Conservation (phyloP, 2,113 vertebrate genomes). For the Cariama cristata region DNA sequence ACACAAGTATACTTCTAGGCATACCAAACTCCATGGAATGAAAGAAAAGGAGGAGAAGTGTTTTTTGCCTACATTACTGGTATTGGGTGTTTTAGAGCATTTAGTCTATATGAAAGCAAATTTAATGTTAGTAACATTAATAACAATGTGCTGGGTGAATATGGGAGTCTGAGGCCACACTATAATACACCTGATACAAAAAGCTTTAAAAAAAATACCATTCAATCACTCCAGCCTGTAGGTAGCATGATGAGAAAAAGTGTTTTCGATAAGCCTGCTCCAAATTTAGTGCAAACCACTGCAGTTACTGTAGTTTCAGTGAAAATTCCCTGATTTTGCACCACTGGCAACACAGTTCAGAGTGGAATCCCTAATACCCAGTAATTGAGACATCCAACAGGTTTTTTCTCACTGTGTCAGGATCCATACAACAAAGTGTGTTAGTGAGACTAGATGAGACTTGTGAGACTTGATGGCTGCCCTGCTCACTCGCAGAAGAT, state of each 20-base stretch:
- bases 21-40: not conserved
- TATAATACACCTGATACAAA: not conserved
- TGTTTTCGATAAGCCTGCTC: not conserved
- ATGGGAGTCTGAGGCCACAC: not conserved
- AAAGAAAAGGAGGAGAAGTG: not conserved
- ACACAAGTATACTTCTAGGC: not conserved
- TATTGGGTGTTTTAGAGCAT: not conserved
- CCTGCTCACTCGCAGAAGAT: not conserved
- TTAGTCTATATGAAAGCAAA: not conserved
- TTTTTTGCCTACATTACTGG: not conserved
- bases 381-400: not conserved
- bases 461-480: rapidly evolving
- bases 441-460: not conserved
- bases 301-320: not conserved
- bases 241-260: not conserved
- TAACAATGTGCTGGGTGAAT: not conserved
- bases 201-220: not conserved
- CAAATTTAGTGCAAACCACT: not conserved
- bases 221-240: not conserved
- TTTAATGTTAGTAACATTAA: not conserved
- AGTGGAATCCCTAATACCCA: not conserved
- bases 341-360: not conserved
- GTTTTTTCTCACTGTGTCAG: not conserved
- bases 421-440: not conserved
- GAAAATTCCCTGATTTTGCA: not conserved